phyloP scores from a whole-genome alignment of 2,113 vertebrate species.

The Progne subis region DNA sequence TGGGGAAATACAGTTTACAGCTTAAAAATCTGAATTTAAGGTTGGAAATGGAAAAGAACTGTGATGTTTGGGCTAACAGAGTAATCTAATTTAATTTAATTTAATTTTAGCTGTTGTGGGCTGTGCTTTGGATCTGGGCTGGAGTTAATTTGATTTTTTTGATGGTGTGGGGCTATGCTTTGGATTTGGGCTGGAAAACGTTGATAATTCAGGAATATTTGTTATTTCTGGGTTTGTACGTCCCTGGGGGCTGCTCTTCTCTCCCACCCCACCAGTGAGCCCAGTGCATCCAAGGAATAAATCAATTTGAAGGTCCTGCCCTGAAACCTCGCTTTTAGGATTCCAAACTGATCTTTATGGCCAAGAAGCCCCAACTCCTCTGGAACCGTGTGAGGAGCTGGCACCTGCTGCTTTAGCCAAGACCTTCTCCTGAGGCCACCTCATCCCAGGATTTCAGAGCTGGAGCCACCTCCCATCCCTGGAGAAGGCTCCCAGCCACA shows the following conservation, averaged over 20 bases:
- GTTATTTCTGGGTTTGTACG: background rate
- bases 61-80: background rate
- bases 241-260: background rate
- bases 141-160: background rate
- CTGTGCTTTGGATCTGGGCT: background rate
- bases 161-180: background rate
- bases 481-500: background rate
- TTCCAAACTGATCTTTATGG: background rate
- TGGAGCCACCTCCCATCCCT: background rate
- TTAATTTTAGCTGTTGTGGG: background rate
- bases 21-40: background rate
- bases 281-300: background rate
- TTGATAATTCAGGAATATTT: background rate
- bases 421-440: background rate
- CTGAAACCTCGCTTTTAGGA: background rate
- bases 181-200: background rate
- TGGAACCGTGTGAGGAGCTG: background rate
- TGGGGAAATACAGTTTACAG: background rate
- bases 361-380: background rate
- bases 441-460: background rate
- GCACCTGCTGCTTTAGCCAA: background rate
- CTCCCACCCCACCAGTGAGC: background rate
- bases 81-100: background rate
- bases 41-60: too few relatives aligned
- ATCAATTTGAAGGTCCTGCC: background rate